Evolutionary conservation across 2,888 invertebrate genomes (phyloP).

Genomic region (Phaedon cochleariae): DNA sequence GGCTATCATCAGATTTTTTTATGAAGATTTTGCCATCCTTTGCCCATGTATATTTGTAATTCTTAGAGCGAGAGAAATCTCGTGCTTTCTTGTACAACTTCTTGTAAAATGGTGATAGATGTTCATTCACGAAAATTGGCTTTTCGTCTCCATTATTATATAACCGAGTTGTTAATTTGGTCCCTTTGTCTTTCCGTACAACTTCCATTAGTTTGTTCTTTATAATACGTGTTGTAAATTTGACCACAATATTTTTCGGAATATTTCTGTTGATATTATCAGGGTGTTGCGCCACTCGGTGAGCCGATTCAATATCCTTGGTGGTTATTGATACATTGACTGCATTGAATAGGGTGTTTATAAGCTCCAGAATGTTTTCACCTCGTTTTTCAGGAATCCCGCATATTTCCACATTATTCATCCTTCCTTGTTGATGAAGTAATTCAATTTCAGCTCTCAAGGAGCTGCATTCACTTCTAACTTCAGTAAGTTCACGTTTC

Average conservation of each 20-base stretch:
- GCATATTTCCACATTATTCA: background rate
- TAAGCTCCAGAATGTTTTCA: background rate
- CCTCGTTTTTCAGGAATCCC: background rate
- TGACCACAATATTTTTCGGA: background rate
- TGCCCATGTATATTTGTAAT: background rate
- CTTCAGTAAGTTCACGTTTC: too few relatives aligned
- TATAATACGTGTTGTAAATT: background rate
- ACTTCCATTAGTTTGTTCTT: background rate
- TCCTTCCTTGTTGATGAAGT: background rate
- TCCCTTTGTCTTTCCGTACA: background rate
- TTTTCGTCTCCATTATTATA: background rate
- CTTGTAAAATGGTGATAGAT: background rate
- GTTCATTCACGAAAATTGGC: background rate
- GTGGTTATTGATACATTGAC: background rate
- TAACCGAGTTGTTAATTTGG: background rate
- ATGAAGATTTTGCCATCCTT: slow-evolving; percentile 2
- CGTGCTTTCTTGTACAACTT: background rate
- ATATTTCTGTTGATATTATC: background rate
- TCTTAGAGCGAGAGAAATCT: background rate
- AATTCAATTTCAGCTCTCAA: too few relatives aligned
- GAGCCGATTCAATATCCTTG: background rate
- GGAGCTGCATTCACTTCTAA: too few relatives aligned
- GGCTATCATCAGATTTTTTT: background rate
- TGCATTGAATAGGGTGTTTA: background rate
- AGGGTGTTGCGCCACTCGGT: background rate